Evolutionary conservation across 2,797 vertebrate species (phyloP).

Genomic region (Pterois miles): DNA sequence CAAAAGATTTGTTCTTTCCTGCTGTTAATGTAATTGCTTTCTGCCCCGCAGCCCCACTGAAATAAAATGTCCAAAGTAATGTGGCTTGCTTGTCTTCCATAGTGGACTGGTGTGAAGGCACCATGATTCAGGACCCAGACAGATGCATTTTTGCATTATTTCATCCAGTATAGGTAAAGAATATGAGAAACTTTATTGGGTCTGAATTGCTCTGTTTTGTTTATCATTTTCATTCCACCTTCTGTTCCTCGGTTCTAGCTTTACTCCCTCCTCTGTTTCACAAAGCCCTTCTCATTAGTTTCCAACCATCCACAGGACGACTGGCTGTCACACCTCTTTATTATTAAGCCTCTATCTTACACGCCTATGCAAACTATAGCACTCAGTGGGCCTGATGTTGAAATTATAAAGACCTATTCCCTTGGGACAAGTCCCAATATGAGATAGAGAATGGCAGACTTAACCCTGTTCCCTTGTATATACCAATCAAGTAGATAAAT

Average conservation of each 20-base stretch:
- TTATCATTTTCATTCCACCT: constrained; percentile 43
- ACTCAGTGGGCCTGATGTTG: constrained; percentile 47
- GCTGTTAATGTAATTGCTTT: constrained; percentile 72
- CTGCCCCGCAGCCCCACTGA: constrained; percentile 51
- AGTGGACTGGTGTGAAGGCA: constrained; percentile 16
- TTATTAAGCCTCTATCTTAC: constrained; percentile 53
- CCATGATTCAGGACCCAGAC: constrained; percentile 36
- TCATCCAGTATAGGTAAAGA: constrained; percentile 32
- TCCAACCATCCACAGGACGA: constrained; percentile 42
- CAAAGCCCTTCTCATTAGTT: constrained; percentile 59
- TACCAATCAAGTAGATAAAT: constrained; percentile 79
- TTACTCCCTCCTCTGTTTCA: constrained; percentile 39
- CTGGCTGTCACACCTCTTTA: constrained; percentile 43
- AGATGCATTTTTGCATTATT: constrained; percentile 44
- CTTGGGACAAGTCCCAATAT: constrained; percentile 67
- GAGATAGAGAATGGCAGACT: constrained; percentile 63
- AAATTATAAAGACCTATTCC: constrained; percentile 67
- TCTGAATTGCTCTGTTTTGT: constrained; percentile 52
- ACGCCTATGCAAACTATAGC: constrained; percentile 58
- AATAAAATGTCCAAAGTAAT: constrained; percentile 64
- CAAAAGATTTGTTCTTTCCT: constrained; percentile 62
- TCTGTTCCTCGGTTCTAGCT: constrained; percentile 27
- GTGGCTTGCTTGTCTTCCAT: constrained; percentile 25
- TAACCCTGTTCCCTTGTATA: constrained; percentile 61
- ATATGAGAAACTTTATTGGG: constrained; percentile 43